Conservation (phyloP, 2,888 invertebrate species). For the Cephus runcator region DNA sequence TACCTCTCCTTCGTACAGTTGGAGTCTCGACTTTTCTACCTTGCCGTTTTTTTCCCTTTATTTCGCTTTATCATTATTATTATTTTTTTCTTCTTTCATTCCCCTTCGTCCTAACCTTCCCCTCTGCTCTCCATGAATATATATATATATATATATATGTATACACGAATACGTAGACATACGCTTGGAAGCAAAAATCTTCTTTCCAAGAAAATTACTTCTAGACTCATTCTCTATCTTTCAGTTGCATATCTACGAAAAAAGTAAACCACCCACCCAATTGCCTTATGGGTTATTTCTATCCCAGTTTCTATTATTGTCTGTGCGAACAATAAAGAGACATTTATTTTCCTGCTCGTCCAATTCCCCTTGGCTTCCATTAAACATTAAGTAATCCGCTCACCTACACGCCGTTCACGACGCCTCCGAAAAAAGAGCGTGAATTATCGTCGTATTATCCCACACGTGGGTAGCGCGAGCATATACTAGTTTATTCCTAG, state of each 20-base stretch:
- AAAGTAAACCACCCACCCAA: neutral
- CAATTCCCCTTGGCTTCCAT: neutral
- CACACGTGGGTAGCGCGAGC: neutral
- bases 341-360: neutral
- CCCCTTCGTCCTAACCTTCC: neutral
- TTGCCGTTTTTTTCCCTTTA: conserved; percentile 2
- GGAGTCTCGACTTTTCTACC: conserved; percentile 25
- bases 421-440: neutral
- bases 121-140: neutral
- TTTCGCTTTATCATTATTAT: neutral
- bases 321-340: neutral
- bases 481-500: neutral
- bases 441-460: conserved; percentile 5
- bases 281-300: neutral
- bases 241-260: neutral
- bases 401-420: neutral
- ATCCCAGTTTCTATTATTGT: neutral
- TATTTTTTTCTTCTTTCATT: neutral
- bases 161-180: too few species aligned
- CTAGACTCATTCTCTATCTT: neutral
- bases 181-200: neutral
- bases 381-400: neutral
- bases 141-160: neutral
- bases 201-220: neutral
- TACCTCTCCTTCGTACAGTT: conserved; percentile 39